phyloP scores from a whole-genome alignment of 2,113 vertebrate species.

The Rhinopomastus cyanomelas region DNA sequence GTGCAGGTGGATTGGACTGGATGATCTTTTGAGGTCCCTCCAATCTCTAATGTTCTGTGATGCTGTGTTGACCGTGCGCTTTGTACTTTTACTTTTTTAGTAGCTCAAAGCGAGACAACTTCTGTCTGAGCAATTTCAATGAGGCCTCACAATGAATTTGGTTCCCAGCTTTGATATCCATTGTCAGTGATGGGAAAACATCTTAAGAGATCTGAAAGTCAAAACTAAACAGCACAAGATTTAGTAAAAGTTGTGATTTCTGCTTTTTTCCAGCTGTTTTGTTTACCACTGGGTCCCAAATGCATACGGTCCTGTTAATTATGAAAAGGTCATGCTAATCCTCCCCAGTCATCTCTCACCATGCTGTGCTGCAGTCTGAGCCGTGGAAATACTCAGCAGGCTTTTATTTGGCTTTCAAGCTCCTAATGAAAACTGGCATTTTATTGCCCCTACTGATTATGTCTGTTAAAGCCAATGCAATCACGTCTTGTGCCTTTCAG shows the following conservation, averaged over 20 bases:
- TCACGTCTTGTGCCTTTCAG: neutral
- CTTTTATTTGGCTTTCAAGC: slow-evolving; percentile 49
- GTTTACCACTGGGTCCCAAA: slow-evolving; percentile 53
- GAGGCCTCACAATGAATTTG: neutral
- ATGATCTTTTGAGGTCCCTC: too few species aligned
- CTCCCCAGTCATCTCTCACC: slow-evolving; percentile 15
- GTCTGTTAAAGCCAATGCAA: slow-evolving; percentile 1
- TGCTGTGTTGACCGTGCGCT: neutral
- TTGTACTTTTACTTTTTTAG: neutral
- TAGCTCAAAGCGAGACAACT: neutral
- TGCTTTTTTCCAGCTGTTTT: slow-evolving; percentile 38
- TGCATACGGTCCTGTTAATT: slow-evolving; percentile 51
- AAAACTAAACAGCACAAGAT: slow-evolving; percentile 34
- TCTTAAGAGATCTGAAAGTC: slow-evolving; percentile 28
- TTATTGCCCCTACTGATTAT: slow-evolving; percentile 41
- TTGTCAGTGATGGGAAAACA: neutral
- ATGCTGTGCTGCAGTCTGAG: slow-evolving; percentile 21
- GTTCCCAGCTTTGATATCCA: neutral
- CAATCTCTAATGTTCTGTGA: too few species aligned
- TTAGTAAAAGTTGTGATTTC: neutral
- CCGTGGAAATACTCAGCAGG: slow-evolving; percentile 56
- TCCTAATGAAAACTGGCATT: slow-evolving; percentile 56
- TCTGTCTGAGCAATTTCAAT: neutral
- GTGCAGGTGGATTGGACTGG: too few species aligned
- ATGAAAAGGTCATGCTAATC: slow-evolving; percentile 58